phyloP scores from a whole-genome alignment of 2,113 vertebrate genomes.

The Neodontobutis hainanensis region DNA sequence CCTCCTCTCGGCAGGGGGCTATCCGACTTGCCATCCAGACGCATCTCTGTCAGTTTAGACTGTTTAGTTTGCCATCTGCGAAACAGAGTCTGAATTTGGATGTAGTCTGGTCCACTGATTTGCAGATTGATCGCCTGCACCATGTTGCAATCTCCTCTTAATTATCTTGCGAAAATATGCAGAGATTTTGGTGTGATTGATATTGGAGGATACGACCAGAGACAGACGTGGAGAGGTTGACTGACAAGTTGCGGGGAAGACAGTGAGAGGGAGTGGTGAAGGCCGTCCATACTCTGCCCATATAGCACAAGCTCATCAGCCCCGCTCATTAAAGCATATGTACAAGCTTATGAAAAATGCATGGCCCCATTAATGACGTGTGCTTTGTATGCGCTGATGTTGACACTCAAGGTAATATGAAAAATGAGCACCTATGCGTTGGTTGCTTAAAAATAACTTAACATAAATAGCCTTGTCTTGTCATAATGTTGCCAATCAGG shows the following conservation, averaged over 20 bases:
- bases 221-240: conserved; percentile 71
- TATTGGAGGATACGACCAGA: conserved; percentile 62
- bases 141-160: conserved; percentile 67
- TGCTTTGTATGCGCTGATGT: conserved; percentile 56
- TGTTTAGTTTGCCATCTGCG: conserved; percentile 75
- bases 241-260: conserved; percentile 63
- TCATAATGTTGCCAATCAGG: conserved; percentile 34
- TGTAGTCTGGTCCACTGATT: conserved; percentile 72
- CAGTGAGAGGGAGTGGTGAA: conserved; percentile 54
- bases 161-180: conserved; percentile 70
- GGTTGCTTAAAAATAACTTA: not conserved
- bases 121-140: conserved; percentile 75
- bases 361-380: conserved; percentile 65
- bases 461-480: conserved; percentile 29
- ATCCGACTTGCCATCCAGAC: conserved; percentile 64
- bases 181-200: conserved; percentile 73
- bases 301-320: conserved; percentile 57
- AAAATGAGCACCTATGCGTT: conserved; percentile 40
- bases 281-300: conserved; percentile 48
- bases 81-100: conserved; percentile 60
- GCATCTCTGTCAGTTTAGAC: conserved; percentile 64
- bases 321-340: conserved; percentile 73
- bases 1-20: conserved; percentile 60
- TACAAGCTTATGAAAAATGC: conserved; percentile 66
- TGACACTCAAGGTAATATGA: conserved; percentile 69